Conservation (phyloP, 2,113 vertebrate genomes). For the Strix aluco region DNA sequence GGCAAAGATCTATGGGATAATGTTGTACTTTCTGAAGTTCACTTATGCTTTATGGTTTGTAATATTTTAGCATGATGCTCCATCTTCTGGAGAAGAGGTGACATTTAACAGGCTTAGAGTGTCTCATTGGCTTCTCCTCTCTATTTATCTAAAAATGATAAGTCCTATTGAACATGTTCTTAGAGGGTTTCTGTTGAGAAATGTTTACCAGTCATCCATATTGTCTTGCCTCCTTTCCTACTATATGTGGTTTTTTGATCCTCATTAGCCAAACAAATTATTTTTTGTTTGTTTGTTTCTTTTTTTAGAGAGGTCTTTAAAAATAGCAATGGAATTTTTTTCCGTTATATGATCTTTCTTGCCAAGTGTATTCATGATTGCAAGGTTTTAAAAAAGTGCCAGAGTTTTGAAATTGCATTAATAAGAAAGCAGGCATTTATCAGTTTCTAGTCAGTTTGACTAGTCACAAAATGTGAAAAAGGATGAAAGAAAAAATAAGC, state of each 20-base stretch:
- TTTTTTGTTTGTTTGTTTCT: neutral
- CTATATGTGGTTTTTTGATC: rapidly evolving
- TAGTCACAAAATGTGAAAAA: neutral
- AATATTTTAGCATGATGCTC: neutral
- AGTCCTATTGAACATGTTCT: neutral
- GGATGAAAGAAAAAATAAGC: neutral
- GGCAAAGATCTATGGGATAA: neutral
- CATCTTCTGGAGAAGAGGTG: constrained; percentile 10
- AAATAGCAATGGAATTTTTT: neutral
- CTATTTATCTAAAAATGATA: neutral
- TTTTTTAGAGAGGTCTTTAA: neutral
- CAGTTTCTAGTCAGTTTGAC: neutral
- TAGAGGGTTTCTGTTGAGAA: neutral
- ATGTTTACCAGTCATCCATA: neutral
- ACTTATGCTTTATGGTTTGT: neutral
- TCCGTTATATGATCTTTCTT: neutral
- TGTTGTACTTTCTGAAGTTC: neutral
- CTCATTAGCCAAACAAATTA: neutral
- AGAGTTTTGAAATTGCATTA: neutral
- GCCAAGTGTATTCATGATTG: neutral
- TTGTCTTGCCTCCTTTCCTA: neutral
- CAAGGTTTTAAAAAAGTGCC: neutral
- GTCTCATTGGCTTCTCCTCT: neutral
- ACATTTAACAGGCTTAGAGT: neutral
- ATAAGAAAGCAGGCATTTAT: neutral